Evolutionary conservation across 2,113 vertebrate species (phyloP), one percentile per base, ranked within the genome.

Genomic region (Boleophthalmus pectinirostris): DNA sequence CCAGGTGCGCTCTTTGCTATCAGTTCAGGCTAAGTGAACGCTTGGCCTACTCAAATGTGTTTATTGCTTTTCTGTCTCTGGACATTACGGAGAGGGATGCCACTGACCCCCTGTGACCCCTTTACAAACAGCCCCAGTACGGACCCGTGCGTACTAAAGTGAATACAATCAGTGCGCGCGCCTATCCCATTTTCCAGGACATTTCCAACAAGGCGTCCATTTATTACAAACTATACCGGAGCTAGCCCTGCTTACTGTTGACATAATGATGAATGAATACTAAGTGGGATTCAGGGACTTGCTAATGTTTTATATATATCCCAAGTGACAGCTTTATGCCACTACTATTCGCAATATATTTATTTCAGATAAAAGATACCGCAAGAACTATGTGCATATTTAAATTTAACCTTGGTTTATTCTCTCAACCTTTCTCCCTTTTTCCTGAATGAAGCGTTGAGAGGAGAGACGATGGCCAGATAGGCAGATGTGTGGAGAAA

Each of bases 1-100:
- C 47, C 66, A 0, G 58, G 70, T 33, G 58, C 46, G 57, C 24
- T 70, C 73, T 46, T 43, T 1, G 58, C 66, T 43, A 80, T 74
- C 64, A 76, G 20, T 56, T 14, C 10, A 29, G 73, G 72, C 46
- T 38, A 75, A 75, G 63, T 38, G 35, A 53, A 24, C 10, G 0
- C 74, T 66, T 51, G 53, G 60, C 77, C 76, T 13, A 56, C 49
- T 73, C 63, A 16, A 0, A 35, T 64, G 53, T 68, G 80, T 86
- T 90, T 89, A 85, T 89, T 86, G 80, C 80, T 89, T 79, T 83
- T 82, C 83, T 81, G 81, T 89, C 83, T 79, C 35, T 1, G 0
- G 25, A 72, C 67, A 82, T 83, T 82, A 56, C 54, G 45, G 23
- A 57, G 56, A 66, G 18, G 68, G 73, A 53, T 29, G 72, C 61